Evolutionary conservation across 2,888 invertebrate genomes (phyloP).

Genomic region (Acleris sparsana): DNA sequence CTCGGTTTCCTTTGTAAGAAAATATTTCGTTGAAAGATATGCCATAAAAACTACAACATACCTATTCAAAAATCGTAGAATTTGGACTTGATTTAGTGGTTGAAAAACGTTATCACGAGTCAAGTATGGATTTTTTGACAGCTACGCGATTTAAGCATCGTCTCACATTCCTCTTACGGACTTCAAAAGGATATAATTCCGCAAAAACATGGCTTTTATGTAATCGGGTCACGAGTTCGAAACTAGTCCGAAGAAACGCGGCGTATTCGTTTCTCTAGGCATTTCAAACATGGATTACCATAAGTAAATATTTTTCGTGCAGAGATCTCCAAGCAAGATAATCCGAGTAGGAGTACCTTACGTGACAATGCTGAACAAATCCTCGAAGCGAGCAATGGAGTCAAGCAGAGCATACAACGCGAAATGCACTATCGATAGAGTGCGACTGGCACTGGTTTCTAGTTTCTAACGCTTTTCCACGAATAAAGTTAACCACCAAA

Average conservation of each 20-base stretch:
- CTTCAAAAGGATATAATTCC: not conserved
- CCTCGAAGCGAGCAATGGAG: constrained; percentile 45
- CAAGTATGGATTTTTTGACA: no score
- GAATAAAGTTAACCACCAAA: no score
- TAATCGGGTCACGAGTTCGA: constrained; percentile 17
- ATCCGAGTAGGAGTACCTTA: constrained; percentile 14
- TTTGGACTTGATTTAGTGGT: no score
- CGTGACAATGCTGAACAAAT: constrained; percentile 43
- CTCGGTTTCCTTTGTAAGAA: no score
- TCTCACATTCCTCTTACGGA: no score
- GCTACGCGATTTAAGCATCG: no score
- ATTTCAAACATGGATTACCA: constrained; percentile 27
- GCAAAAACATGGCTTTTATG: not conserved
- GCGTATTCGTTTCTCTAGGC: constrained; percentile 16
- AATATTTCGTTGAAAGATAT: no score
- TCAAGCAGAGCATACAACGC: constrained; percentile 46
- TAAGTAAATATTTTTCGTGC: constrained; percentile 20
- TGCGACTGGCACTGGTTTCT: not conserved
- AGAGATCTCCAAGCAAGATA: constrained; percentile 11
- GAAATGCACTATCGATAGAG: constrained; percentile 41
- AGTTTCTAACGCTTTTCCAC: not conserved
- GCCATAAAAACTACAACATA: no score
- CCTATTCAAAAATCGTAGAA: no score
- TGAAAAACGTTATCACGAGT: no score
- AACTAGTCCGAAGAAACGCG: constrained; percentile 6